Evolutionary conservation across 2,888 invertebrate species (phyloP).

Genomic region (Strigamia transsilvanica): DNA sequence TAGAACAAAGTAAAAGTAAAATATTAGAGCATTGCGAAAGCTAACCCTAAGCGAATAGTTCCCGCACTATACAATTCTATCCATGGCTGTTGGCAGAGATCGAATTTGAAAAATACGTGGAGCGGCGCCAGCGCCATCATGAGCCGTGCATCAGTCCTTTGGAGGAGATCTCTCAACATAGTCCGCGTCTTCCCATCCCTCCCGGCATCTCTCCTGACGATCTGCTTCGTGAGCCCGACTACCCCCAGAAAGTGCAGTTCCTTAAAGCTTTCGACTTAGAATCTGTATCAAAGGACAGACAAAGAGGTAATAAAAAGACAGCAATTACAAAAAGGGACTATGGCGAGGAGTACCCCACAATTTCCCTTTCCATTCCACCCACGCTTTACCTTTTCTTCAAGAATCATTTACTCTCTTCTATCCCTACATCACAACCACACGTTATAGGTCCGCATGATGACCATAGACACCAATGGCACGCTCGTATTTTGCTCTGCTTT

Average conservation of each 20-base stretch:
- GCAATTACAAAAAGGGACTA: slow-evolving; percentile 1
- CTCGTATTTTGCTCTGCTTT: slow-evolving; percentile 42
- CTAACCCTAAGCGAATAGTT: slow-evolving; percentile 1
- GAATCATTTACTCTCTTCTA: not conserved
- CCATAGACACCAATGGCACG: slow-evolving; percentile 11
- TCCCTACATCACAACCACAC: slow-evolving; percentile 19
- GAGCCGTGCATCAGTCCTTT: slow-evolving; percentile 61
- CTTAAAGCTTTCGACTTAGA: slow-evolving; percentile 59
- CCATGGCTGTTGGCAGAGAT: slow-evolving; percentile 59
- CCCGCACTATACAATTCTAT: not conserved
- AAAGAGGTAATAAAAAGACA: slow-evolving; percentile 58
- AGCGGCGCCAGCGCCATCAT: slow-evolving; percentile 60
- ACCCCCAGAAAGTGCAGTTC: slow-evolving; percentile 60
- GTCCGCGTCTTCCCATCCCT: slow-evolving; percentile 30
- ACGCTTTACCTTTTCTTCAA: slow-evolving; percentile 1
- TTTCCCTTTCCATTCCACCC: slow-evolving; percentile 28
- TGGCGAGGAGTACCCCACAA: slow-evolving; percentile 5
- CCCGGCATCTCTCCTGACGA: slow-evolving; percentile 57
- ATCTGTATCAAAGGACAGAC: slow-evolving; percentile 58
- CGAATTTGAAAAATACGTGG: slow-evolving; percentile 60
- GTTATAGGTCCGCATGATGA: slow-evolving; percentile 27
- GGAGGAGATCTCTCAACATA: slow-evolving; percentile 57
- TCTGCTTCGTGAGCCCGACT: slow-evolving; percentile 60
- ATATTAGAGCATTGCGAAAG: not conserved
- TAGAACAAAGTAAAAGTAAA: not conserved